phyloP scores from a whole-genome alignment of 2,113 vertebrate genomes.

The Dasyornis broadbenti region DNA sequence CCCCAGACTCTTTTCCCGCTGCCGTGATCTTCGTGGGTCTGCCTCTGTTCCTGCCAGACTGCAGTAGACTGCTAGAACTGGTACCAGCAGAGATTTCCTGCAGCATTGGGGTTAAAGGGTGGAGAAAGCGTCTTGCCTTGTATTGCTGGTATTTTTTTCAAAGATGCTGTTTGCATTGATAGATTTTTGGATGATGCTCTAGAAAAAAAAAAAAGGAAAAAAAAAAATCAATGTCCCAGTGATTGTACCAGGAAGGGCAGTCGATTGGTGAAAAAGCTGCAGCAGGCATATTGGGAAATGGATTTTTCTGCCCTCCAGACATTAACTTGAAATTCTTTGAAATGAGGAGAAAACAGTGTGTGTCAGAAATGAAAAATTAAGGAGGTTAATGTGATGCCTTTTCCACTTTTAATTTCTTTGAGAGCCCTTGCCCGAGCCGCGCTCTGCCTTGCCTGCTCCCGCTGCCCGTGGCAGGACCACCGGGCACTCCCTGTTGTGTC shows the following conservation, averaged over 20 bases:
- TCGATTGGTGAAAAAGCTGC: constrained; percentile 83
- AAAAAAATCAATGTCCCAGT: constrained; percentile 82
- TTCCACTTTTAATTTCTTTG: constrained; percentile 63
- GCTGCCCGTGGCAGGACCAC: neutral
- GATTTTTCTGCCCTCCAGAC: constrained; percentile 89
- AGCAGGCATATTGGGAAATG: constrained; percentile 87
- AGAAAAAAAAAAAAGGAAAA: constrained; percentile 68
- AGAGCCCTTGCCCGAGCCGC: neutral
- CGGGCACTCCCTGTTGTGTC: fast-evolving
- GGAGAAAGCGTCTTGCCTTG: neutral
- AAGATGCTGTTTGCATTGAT: constrained; percentile 81
- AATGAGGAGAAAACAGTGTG: constrained; percentile 78
- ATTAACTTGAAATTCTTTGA: constrained; percentile 85
- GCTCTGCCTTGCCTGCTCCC: neutral
- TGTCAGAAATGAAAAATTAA: constrained; percentile 80
- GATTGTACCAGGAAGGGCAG: constrained; percentile 86
- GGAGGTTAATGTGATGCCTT: constrained; percentile 70
- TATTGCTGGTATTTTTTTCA: constrained; percentile 36
- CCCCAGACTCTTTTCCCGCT: neutral
- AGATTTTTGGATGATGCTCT: constrained; percentile 87
- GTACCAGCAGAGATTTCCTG: neutral
- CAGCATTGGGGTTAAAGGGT: constrained; percentile 19
- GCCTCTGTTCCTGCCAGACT: neutral
- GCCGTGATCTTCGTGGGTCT: fast-evolving
- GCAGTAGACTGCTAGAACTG: neutral